Evolutionary conservation across 2,888 invertebrate species (phyloP).

Genomic region (Ophion slaviceki): DNA sequence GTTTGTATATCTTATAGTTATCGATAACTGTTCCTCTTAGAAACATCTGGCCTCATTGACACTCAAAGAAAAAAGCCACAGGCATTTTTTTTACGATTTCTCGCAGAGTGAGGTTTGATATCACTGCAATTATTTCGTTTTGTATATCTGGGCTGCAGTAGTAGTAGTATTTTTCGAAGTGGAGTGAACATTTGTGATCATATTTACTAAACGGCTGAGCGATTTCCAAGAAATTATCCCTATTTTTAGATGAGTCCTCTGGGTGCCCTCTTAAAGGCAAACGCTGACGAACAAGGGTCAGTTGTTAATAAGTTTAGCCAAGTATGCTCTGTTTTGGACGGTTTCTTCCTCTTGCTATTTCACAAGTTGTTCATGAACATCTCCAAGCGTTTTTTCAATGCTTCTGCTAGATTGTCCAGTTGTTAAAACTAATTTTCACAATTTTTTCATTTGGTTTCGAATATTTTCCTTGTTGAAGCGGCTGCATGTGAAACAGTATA

Average conservation of each 20-base stretch:
- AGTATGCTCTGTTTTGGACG: slow-evolving; percentile 2
- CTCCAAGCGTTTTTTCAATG: not conserved
- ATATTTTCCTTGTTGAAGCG: too few species aligned
- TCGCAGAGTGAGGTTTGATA: not conserved
- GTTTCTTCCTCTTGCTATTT: not conserved
- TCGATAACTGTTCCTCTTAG: slow-evolving; percentile 6
- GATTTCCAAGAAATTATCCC: slow-evolving; percentile 1
- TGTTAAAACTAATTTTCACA: too few species aligned
- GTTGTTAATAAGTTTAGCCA: too few species aligned
- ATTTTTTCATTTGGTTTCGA: too few species aligned
- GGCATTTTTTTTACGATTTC: not conserved
- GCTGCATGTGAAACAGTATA: slow-evolving; percentile 5
- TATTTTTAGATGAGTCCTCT: slow-evolving; percentile 3
- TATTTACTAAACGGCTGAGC: not conserved
- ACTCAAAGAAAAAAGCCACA: slow-evolving; percentile 4
- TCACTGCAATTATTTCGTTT: slow-evolving; percentile 2
- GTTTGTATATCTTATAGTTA: not conserved
- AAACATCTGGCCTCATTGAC: slow-evolving; percentile 8
- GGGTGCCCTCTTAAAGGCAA: slow-evolving; percentile 8
- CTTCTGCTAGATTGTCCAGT: not conserved
- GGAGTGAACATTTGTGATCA: not conserved
- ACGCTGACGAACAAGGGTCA: not conserved
- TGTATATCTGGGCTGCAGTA: slow-evolving; percentile 8
- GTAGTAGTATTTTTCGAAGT: not conserved
- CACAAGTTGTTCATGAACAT: not conserved